Evolutionary conservation across 2,113 vertebrate genomes (phyloP).

Genomic region (Brachirus orientalis): DNA sequence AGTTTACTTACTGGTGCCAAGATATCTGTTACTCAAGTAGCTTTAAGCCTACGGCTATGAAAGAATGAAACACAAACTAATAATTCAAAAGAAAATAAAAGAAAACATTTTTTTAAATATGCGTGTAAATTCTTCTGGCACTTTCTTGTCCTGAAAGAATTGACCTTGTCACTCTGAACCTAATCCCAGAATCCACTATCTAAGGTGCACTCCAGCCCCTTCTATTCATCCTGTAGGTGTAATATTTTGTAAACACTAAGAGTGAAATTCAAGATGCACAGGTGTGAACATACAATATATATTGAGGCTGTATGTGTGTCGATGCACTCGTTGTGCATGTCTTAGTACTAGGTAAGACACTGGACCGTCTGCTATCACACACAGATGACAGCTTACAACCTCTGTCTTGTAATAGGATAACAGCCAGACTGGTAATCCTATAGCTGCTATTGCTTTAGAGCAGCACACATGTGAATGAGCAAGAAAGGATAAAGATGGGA

Average conservation of each 20-base stretch:
- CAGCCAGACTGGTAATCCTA: slow-evolving; percentile 55
- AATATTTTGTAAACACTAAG: slow-evolving; percentile 61
- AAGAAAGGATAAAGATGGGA: slow-evolving; percentile 33
- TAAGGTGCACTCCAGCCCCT: neutral
- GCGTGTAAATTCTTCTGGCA: neutral
- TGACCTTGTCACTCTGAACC: neutral
- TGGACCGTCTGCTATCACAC: slow-evolving; percentile 41
- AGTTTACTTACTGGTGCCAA: slow-evolving; percentile 48
- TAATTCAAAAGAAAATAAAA: too few relatives aligned
- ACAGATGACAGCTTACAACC: slow-evolving; percentile 56
- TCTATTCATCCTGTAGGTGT: neutral
- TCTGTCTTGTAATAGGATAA: slow-evolving; percentile 67
- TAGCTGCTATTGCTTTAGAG: slow-evolving; percentile 32
- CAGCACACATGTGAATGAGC: slow-evolving; percentile 35
- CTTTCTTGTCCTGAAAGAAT: neutral
- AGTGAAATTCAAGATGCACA: slow-evolving; percentile 67
- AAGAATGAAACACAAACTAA: neutral
- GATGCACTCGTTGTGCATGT: slow-evolving; percentile 1
- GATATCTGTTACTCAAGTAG: slow-evolving; percentile 30
- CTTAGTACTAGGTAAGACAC: slow-evolving; percentile 12
- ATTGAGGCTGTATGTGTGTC: neutral
- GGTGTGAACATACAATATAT: slow-evolving; percentile 55
- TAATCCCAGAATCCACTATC: neutral
- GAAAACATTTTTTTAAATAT: too few relatives aligned
- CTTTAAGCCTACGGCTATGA: slow-evolving; percentile 11